These are phyloP conservation scores for Halichoeres trimaculatus DNA, from an alignment of 2,113 vertebrate species.

Conservation along the genomic window DNA sequence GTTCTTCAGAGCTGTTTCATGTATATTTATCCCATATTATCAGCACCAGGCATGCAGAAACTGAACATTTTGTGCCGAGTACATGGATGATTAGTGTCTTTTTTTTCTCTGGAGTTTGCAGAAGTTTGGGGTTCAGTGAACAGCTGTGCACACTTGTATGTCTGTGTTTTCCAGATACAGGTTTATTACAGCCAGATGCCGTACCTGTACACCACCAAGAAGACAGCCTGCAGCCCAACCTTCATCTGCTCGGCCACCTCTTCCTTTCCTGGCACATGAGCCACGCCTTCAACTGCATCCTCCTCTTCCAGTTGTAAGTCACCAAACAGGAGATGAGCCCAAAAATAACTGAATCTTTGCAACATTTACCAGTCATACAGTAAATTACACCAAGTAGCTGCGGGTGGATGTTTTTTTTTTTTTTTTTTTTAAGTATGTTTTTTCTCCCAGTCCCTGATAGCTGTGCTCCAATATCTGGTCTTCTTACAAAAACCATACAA, in stretches of 20 bases:
- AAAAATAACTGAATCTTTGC: not conserved
- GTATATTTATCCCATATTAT: no score
- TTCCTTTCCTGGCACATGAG: conserved; percentile 80
- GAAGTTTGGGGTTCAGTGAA: not conserved
- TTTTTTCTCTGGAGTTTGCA: not conserved
- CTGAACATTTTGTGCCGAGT: no score
- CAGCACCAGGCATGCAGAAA: no score
- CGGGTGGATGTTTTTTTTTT: not conserved
- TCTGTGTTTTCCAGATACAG: conserved; percentile 60
- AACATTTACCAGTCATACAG: not conserved
- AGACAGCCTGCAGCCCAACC: conserved; percentile 70
- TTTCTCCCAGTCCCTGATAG: no score
- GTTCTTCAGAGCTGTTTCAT: no score
- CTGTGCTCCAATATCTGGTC: no score
- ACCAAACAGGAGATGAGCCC: not conserved
- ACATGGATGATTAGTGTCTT: not conserved
- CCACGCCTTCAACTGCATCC: conserved; percentile 76
- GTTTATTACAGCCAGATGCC: conserved; percentile 63
- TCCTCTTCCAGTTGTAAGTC: conserved; percentile 84
- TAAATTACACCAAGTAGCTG: not conserved
- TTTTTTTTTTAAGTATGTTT: no score
- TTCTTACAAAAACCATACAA: no score
- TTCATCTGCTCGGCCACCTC: conserved; percentile 77
- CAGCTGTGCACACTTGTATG: conserved; percentile 7
- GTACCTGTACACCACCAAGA: conserved; percentile 35